Conservation (phyloP, 2,113 vertebrate genomes). For the Benitochromis conjunctus region DNA sequence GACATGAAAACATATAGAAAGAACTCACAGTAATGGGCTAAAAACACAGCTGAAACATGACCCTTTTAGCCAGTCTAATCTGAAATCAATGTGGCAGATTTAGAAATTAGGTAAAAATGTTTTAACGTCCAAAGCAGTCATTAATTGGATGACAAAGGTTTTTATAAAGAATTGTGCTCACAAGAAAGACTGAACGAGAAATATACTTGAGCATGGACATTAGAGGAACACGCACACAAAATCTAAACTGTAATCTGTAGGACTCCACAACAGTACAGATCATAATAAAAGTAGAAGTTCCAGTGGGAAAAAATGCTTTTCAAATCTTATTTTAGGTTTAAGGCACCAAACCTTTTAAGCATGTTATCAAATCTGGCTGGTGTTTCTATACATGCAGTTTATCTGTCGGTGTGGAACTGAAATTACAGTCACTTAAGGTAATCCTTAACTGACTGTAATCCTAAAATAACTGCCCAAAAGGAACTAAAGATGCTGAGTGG, state of each 20-base stretch:
- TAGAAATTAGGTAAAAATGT: neutral
- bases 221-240: neutral
- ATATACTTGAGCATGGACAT: neutral
- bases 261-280: neutral
- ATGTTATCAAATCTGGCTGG: neutral
- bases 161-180: neutral
- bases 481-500: neutral
- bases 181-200: neutral
- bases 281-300: neutral
- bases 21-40: neutral
- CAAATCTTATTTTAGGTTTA: neutral
- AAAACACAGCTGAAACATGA: neutral
- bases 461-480: neutral
- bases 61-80: neutral
- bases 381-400: neutral
- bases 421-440: neutral
- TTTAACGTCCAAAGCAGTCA: slow-evolving; percentile 19
- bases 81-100: neutral
- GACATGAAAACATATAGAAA: neutral
- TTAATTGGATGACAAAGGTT: neutral
- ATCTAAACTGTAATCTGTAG: neutral
- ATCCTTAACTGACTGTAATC: neutral
- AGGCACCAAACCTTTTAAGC: neutral
- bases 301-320: neutral
- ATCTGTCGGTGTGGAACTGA: neutral